Evolutionary conservation across 2,797 vertebrate genomes (phyloP).

Genomic region (Crenuchus spilurus): DNA sequence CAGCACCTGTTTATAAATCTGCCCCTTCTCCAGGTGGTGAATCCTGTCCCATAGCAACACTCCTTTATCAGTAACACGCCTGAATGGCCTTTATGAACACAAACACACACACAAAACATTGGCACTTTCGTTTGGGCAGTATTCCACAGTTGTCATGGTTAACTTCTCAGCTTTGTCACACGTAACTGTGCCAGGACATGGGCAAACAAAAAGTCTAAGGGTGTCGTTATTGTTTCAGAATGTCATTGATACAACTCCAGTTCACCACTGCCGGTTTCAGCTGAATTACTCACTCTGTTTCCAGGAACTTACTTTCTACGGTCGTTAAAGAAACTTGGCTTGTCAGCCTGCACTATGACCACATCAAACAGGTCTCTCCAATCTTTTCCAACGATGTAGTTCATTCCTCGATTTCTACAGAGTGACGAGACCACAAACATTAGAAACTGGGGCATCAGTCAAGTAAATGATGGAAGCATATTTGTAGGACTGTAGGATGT

Average conservation of each 20-base stretch:
- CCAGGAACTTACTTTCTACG: conserved; percentile 85
- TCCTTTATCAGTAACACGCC: conserved; percentile 92
- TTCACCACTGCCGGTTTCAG: neutral
- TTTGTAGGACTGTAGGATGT: neutral
- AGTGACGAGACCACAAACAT: conserved; percentile 21
- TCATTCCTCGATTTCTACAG: conserved; percentile 92
- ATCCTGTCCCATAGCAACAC: conserved; percentile 96
- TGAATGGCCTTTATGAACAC: conserved; percentile 85
- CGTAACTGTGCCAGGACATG: neutral
- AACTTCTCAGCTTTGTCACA: neutral
- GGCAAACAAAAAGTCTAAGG: neutral
- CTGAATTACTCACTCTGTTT: neutral
- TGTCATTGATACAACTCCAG: neutral
- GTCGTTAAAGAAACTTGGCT: conserved; percentile 97
- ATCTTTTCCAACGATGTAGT: conserved; percentile 93
- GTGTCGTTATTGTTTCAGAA: conserved; percentile 5
- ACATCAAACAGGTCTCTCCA: conserved; percentile 97
- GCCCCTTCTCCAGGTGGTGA: conserved; percentile 91
- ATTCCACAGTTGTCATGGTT: neutral
- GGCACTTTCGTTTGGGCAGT: neutral
- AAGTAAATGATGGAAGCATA: neutral
- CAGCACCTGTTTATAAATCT: conserved; percentile 98
- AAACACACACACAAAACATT: neutral
- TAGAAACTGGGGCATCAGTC: neutral
- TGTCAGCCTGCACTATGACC: conserved; percentile 97